Evolutionary conservation across 2,888 invertebrate genomes (phyloP).

Genomic region (Automeris io): DNA sequence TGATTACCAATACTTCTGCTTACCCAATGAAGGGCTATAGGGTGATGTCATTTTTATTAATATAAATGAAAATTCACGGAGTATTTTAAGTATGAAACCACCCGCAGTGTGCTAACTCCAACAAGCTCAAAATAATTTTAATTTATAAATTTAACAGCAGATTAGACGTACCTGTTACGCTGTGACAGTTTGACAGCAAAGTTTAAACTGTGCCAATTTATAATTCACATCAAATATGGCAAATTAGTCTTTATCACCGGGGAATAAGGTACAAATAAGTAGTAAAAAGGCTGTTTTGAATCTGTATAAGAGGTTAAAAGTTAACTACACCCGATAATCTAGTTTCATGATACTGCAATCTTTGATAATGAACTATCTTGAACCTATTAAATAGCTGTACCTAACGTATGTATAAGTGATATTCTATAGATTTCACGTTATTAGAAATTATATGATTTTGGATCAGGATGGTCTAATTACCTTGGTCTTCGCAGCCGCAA

Average conservation of each 20-base stretch:
- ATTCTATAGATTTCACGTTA: too few relatives aligned
- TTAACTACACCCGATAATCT: slow-evolving; percentile 15
- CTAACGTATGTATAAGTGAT: too few relatives aligned
- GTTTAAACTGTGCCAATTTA: slow-evolving; percentile 4
- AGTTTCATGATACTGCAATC: slow-evolving; percentile 12
- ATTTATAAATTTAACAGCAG: slow-evolving; percentile 11
- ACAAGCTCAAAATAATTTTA: slow-evolving; percentile 16
- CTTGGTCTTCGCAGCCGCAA: too few relatives aligned
- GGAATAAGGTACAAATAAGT: neutral
- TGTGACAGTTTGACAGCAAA: slow-evolving; percentile 16
- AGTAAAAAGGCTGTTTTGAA: slow-evolving; percentile 3
- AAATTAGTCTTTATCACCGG: neutral
- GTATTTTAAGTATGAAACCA: too few relatives aligned
- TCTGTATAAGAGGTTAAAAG: slow-evolving; percentile 16
- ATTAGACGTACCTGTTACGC: slow-evolving; percentile 12
- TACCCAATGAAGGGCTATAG: too few relatives aligned
- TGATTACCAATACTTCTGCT: too few relatives aligned
- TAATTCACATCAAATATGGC: neutral
- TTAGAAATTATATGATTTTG: too few relatives aligned
- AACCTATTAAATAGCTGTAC: slow-evolving; percentile 6
- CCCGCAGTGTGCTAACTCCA: too few relatives aligned
- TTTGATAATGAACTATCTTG: slow-evolving; percentile 15
- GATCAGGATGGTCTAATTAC: too few relatives aligned
- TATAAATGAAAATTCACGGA: too few relatives aligned
- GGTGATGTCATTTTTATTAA: too few relatives aligned